These are phyloP conservation scores for Blennius ocellaris DNA, from an alignment of 2,113 vertebrate species.

Conservation along the genomic window DNA sequence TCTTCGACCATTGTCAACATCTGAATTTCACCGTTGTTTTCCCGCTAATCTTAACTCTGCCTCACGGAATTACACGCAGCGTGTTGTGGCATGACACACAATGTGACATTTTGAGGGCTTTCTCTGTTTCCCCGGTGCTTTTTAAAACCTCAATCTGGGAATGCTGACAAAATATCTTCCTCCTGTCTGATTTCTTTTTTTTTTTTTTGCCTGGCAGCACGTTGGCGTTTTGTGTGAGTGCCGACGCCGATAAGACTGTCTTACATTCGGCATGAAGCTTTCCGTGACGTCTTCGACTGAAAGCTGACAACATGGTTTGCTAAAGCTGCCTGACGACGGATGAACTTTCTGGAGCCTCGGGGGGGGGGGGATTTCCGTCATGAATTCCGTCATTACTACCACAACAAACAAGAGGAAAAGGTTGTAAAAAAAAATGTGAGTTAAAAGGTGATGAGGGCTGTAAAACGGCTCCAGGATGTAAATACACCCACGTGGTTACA, in stretches of 20 bases:
- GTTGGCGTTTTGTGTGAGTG: slow-evolving; percentile 28
- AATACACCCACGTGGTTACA: slow-evolving; percentile 25
- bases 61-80: slow-evolving; percentile 18
- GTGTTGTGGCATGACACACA: slow-evolving; percentile 25
- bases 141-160: slow-evolving; percentile 62
- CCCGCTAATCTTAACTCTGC: slow-evolving; percentile 2
- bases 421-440: slow-evolving; percentile 4
- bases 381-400: slow-evolving; percentile 1
- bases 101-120: slow-evolving; percentile 46
- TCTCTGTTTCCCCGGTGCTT: slow-evolving; percentile 17
- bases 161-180: slow-evolving; percentile 42
- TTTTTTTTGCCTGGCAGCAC: slow-evolving; percentile 14
- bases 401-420: not conserved
- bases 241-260: slow-evolving; percentile 32
- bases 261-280: slow-evolving; percentile 16
- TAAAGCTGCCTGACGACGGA: slow-evolving; percentile 5
- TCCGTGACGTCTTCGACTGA: slow-evolving; percentile 8
- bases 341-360: slow-evolving; percentile 1
- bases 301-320: slow-evolving; percentile 17
- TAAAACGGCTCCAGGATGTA: slow-evolving; percentile 14
- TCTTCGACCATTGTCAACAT: slow-evolving; percentile 53
- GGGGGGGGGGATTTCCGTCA: too few species aligned
- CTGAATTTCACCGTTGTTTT: slow-evolving; percentile 5
- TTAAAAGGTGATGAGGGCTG: not conserved
- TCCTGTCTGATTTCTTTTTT: slow-evolving; percentile 23